These are phyloP conservation scores for Heliconius hewitsoni DNA, from an alignment of 1,140 invertebrate species.

Conservation along the genomic window DNA sequence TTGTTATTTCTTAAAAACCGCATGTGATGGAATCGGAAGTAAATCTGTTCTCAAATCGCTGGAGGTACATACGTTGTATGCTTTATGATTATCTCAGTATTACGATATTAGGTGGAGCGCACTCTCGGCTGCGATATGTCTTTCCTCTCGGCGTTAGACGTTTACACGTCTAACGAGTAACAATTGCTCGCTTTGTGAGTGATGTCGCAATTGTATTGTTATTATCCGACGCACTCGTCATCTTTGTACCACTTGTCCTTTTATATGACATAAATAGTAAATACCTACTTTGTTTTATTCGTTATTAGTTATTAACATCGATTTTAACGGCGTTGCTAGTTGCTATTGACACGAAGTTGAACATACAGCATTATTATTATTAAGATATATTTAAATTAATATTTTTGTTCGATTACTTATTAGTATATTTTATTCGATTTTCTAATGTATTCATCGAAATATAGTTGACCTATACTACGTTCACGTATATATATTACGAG, in stretches of 20 bases:
- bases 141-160: slow-evolving; percentile 15
- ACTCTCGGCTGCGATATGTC: background rate
- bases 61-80: slow-evolving; percentile 19
- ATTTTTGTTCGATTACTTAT: too few species aligned
- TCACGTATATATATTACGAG: too few species aligned
- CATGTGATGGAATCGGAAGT: slow-evolving; percentile 16
- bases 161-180: background rate
- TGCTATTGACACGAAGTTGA: too few species aligned
- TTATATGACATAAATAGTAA: background rate
- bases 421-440: too few species aligned
- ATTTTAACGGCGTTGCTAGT: background rate
- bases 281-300: background rate
- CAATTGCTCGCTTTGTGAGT: background rate
- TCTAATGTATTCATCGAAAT: too few species aligned
- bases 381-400: too few species aligned
- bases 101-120: background rate
- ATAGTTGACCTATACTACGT: too few species aligned
- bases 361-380: too few species aligned
- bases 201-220: background rate
- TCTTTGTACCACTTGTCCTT: background rate
- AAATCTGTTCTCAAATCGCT: slow-evolving; percentile 15
- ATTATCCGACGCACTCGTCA: background rate
- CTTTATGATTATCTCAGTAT: slow-evolving; percentile 8
- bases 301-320: background rate
- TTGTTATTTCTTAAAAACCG: too few species aligned